These are phyloP conservation scores for Garra rufa DNA, from an alignment of 2,113 vertebrate species.

Conservation along the genomic window DNA sequence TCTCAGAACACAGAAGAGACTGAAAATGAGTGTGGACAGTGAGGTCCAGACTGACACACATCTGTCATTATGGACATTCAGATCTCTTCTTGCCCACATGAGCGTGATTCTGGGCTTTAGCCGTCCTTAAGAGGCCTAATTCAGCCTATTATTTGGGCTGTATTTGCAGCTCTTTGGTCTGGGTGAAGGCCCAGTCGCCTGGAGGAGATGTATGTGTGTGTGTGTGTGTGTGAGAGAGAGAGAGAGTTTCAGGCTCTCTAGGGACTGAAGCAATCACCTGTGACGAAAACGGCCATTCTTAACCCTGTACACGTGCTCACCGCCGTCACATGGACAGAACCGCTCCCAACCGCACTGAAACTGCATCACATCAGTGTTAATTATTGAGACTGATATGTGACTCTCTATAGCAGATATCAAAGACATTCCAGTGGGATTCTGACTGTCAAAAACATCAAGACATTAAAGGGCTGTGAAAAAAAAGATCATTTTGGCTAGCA, in stretches of 20 bases:
- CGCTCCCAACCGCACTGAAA: neutral
- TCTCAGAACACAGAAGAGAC: neutral
- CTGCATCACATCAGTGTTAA: neutral
- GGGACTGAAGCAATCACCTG: neutral
- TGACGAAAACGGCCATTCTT: neutral
- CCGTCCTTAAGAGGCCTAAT: neutral
- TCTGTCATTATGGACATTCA: neutral
- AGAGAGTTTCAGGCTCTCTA: neutral
- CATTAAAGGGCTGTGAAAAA: neutral
- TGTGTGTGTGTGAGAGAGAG: too few relatives aligned
- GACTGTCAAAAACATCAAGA: neutral
- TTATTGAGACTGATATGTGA: neutral
- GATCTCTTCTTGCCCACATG: neutral
- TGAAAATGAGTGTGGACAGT: neutral
- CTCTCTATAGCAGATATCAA: neutral
- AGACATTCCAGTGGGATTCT: neutral
- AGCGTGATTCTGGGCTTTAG: neutral
- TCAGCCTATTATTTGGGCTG: neutral
- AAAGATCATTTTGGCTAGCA: neutral
- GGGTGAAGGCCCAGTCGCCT: neutral
- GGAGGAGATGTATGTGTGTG: neutral
- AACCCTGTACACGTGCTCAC: neutral
- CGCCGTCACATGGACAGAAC: neutral
- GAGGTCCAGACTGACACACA: neutral
- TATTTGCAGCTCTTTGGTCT: neutral